Percentiles rank a stretch among this genome's conserved stretches.
Conservation (phyloP, 2,113 vertebrate genomes). For the Uropsilus gracilis region DNA sequence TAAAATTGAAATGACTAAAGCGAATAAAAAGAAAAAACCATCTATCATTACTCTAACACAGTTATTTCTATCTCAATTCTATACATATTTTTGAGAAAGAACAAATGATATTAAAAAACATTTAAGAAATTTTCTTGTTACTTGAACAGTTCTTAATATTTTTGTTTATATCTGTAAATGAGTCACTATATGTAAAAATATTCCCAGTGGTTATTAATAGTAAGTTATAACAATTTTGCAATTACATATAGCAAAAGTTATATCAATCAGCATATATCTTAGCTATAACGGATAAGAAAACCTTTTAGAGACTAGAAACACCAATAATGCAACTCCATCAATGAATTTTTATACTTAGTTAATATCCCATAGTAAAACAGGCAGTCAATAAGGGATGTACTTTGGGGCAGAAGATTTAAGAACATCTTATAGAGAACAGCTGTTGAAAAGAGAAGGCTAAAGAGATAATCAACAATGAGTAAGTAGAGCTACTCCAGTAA, state of each 20-base stretch:
- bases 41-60: slow-evolving; percentile 12
- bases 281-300: not conserved
- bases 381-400: slow-evolving; percentile 1
- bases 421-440: slow-evolving; percentile 19
- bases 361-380: slow-evolving; percentile 5
- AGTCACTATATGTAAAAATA: slow-evolving; percentile 11
- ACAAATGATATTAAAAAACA: not conserved
- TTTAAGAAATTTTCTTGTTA: slow-evolving; percentile 21
- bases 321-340: not conserved
- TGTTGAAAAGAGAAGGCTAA: slow-evolving; percentile 5
- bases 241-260: no score
- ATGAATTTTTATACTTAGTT: not conserved
- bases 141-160: slow-evolving; percentile 11
- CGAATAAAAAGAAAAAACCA: not conserved
- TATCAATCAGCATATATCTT: not conserved
- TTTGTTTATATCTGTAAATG: slow-evolving; percentile 11
- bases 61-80: slow-evolving; percentile 6
- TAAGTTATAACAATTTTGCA: not conserved
- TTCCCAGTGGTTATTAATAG: not conserved
- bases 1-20: no score
- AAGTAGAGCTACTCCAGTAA: not conserved
- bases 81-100: slow-evolving; percentile 33
- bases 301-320: not conserved
- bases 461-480: not conserved
- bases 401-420: not conserved